Percentiles rank a stretch among this genome's conserved stretches.
Conservation (phyloP, 2,113 vertebrate species). For the Lynx canadensis region DNA sequence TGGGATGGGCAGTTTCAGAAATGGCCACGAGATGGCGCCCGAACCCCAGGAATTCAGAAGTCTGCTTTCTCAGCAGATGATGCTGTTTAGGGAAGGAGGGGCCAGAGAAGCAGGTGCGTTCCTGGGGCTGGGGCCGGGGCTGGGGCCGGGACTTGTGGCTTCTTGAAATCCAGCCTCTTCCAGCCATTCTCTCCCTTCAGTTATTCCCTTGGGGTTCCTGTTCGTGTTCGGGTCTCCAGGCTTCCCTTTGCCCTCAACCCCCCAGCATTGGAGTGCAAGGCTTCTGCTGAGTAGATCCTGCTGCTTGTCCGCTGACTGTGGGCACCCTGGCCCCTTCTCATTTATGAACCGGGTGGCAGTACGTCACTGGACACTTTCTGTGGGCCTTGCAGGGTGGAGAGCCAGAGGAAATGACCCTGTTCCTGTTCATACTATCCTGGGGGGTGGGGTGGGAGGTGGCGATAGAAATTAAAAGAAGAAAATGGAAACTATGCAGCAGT, state of each 20-base stretch:
- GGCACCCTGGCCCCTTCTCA: neutral
- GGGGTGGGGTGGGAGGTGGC: neutral
- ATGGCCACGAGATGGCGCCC: constrained; percentile 60
- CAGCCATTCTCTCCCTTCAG: neutral
- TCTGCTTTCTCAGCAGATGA: neutral
- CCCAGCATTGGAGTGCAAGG: neutral
- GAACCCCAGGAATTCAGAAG: constrained; percentile 17
- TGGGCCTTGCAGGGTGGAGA: neutral
- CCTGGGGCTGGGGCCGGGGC: neutral
- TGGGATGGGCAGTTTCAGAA: neutral
- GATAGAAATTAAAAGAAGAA: constrained; percentile 22
- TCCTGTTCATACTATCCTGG: neutral
- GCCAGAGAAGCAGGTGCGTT: neutral
- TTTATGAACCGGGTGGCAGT: neutral
- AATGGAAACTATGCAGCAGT: neutral
- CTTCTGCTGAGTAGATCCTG: neutral
- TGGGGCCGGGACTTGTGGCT: neutral
- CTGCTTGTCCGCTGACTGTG: neutral
- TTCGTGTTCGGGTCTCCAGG: neutral
- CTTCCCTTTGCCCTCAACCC: too few relatives aligned
- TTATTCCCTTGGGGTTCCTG: neutral
- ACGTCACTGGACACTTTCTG: neutral
- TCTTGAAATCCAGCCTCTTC: neutral
- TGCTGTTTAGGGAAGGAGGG: neutral
- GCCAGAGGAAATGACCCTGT: neutral